Conservation (phyloP, 2,888 invertebrate species). For the Carabus problematicus region DNA sequence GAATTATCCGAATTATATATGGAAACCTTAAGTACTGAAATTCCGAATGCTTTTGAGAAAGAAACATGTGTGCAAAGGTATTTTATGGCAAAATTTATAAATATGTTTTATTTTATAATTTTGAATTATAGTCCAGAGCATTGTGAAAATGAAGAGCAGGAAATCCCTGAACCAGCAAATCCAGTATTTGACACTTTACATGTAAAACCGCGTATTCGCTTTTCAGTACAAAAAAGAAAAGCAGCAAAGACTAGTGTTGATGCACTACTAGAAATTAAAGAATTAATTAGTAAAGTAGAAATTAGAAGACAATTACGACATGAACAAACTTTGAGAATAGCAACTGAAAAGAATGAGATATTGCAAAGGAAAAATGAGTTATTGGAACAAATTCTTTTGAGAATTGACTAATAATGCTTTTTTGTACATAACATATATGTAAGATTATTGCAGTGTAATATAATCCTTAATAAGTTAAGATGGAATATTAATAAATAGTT, state of each 20-base stretch:
- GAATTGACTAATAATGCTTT: slow-evolving; percentile 61
- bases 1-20: slow-evolving; percentile 26
- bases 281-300: slow-evolving; percentile 34
- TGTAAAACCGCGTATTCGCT: slow-evolving; percentile 4
- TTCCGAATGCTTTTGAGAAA: background rate
- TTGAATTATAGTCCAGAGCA: background rate
- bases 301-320: slow-evolving; percentile 27
- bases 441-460: no score
- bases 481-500: no score
- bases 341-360: slow-evolving; percentile 26
- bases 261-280: slow-evolving; percentile 33
- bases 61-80: no score
- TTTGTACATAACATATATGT: slow-evolving; percentile 28
- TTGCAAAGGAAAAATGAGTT: slow-evolving; percentile 25
- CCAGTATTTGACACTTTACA: background rate
- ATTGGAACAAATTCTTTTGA: slow-evolving; percentile 24
- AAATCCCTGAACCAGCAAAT: slow-evolving; percentile 6
- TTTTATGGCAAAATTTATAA: no score
- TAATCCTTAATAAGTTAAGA: no score
- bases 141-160: slow-evolving; percentile 11
- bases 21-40: slow-evolving; percentile 1
- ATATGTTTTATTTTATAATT: background rate
- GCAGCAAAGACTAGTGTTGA: slow-evolving; percentile 19
- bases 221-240: background rate
- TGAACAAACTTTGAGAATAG: slow-evolving; percentile 27